These are phyloP conservation scores for Mythimna albipuncta DNA, from an alignment of 2,888 invertebrate species.

Conservation along the genomic window DNA sequence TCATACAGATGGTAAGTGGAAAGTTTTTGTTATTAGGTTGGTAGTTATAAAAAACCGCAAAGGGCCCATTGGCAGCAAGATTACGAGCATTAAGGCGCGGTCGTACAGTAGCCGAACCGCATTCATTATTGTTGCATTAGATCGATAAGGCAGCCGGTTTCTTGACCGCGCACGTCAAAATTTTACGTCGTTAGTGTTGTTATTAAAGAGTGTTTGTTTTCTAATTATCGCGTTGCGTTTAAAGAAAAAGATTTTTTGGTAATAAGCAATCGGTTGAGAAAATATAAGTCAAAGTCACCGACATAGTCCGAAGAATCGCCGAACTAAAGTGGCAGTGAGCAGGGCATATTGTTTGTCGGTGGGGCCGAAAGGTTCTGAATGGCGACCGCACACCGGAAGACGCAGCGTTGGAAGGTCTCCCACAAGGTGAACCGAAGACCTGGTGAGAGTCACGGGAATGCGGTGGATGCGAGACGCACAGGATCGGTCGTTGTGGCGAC, in stretches of 20 bases:
- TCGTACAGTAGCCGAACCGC: constrained; percentile 61
- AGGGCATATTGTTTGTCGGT: too few species aligned
- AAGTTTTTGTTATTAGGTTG: constrained; percentile 20
- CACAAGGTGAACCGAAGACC: too few species aligned
- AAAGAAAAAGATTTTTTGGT: background rate
- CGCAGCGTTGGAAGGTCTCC: too few species aligned
- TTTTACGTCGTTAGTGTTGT: constrained; percentile 37
- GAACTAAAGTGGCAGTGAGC: too few species aligned
- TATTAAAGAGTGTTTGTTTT: constrained; percentile 37
- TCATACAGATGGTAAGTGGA: constrained; percentile 15
- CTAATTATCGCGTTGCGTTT: constrained; percentile 16
- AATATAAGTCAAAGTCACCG: background rate
- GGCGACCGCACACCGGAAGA: too few species aligned
- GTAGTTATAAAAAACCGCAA: constrained; percentile 37
- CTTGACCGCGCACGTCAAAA: constrained; percentile 61
- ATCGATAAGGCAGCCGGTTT: constrained; percentile 65
- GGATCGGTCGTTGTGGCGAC: too few species aligned
- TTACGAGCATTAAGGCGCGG: constrained; percentile 50
- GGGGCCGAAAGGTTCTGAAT: too few species aligned
- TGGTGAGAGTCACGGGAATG: too few species aligned
- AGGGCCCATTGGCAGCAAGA: constrained; percentile 19
- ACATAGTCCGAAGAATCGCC: too few species aligned
- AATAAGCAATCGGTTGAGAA: background rate
- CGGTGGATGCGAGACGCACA: too few species aligned
- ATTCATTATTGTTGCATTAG: constrained; percentile 66